These are phyloP conservation scores for Apomyelois bistriatella DNA, from an alignment of 2,888 invertebrate species.

Conservation along the genomic window DNA sequence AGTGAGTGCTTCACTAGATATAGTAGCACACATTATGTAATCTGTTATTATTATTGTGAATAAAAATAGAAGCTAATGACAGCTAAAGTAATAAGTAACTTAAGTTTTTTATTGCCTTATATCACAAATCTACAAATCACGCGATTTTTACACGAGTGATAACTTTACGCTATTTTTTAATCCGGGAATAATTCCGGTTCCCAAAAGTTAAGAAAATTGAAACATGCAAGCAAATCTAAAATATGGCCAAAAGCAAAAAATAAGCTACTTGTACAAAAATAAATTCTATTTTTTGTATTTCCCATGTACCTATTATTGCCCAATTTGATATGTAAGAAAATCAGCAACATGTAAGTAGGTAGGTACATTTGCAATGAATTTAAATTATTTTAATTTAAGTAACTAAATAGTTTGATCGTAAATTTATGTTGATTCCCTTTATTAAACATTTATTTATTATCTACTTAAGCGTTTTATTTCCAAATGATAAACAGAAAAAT, in stretches of 20 bases:
- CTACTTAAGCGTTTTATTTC: constrained; percentile 8
- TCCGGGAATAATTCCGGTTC: no score
- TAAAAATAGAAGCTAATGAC: no score
- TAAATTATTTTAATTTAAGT: constrained; percentile 1
- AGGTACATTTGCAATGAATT: constrained; percentile 3
- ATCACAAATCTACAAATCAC: no score
- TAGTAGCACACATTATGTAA: no score
- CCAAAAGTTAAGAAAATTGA: no score
- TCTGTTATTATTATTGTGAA: no score
- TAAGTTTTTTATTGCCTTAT: no score
- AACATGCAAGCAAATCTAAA: neutral
- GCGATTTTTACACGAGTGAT: no score
- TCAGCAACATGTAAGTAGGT: neutral
- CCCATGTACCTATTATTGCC: neutral
- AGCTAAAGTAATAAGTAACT: no score
- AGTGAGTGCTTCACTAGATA: no score
- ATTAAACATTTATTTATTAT: constrained; percentile 13
- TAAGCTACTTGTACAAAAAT: neutral
- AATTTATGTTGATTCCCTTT: constrained; percentile 4
- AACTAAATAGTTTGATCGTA: neutral
- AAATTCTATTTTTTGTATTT: constrained; percentile 8
- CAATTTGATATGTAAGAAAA: neutral
- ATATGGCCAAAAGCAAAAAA: constrained; percentile 8
- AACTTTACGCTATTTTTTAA: no score
- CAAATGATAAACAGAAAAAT: no score